Evolutionary conservation across 2,797 vertebrate genomes (phyloP).

Genomic region (Carapus acus): DNA sequence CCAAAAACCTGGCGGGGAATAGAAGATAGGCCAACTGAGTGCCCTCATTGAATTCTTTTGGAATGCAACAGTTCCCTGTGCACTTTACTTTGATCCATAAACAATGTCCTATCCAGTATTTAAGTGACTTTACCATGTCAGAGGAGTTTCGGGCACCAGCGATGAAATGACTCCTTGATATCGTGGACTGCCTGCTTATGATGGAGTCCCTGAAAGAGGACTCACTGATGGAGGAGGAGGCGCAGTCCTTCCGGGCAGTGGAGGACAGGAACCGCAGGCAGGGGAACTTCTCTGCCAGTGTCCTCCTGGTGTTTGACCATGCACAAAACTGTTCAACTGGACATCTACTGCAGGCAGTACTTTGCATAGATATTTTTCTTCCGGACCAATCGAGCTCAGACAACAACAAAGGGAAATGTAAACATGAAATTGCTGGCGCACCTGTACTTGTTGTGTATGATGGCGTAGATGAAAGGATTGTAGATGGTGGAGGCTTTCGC

Average conservation of each 20-base stretch:
- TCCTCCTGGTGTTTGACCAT: constrained; percentile 50
- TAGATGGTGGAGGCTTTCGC: constrained; percentile 86
- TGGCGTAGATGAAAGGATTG: constrained; percentile 87
- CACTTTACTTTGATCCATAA: too few species aligned
- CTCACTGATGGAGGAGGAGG: constrained; percentile 63
- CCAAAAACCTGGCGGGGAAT: constrained; percentile 49
- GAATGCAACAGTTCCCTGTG: too few species aligned
- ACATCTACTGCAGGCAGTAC: too few species aligned
- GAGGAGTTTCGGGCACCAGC: constrained; percentile 27
- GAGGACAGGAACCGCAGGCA: constrained; percentile 67
- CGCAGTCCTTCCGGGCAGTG: constrained; percentile 53
- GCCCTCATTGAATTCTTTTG: not conserved
- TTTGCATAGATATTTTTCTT: too few species aligned
- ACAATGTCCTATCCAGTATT: too few species aligned
- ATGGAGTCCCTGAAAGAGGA: constrained; percentile 63
- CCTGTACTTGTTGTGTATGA: constrained; percentile 87
- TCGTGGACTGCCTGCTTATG: constrained; percentile 65
- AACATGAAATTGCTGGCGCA: constrained; percentile 51
- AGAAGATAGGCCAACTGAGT: not conserved
- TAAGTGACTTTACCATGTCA: constrained; percentile 49
- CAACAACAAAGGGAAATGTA: too few species aligned
- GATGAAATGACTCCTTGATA: constrained; percentile 57
- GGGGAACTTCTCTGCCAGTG: constrained; percentile 67
- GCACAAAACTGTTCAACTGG: not conserved
- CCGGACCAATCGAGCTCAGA: too few species aligned